phyloP scores from a whole-genome alignment of 2,797 vertebrate species.

The Leuciscus waleckii region DNA sequence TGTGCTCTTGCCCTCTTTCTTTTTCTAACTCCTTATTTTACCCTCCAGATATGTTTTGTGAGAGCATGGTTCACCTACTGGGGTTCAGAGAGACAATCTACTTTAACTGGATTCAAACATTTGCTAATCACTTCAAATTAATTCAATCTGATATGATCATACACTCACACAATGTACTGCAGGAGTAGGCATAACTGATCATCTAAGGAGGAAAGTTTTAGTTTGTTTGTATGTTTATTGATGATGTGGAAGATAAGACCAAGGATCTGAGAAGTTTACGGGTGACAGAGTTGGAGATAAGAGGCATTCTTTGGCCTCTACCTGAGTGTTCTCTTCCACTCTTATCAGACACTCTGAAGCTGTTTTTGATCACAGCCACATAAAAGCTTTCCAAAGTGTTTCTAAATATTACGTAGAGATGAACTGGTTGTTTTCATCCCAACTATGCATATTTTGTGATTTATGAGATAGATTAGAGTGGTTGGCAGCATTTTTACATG shows the following conservation, averaged over 20 bases:
- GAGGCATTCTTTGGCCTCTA: slow-evolving; percentile 59
- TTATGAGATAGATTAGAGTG: background rate
- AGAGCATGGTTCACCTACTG: background rate
- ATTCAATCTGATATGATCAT: background rate
- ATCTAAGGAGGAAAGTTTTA: slow-evolving; percentile 10
- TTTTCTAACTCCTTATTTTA: slow-evolving; percentile 26
- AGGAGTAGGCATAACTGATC: background rate
- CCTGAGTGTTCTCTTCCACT: slow-evolving; percentile 25
- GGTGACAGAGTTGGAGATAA: slow-evolving; percentile 63
- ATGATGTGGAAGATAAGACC: slow-evolving; percentile 39
- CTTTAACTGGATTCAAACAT: background rate
- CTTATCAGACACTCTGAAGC: slow-evolving; percentile 55
- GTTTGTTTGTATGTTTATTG: slow-evolving; percentile 54
- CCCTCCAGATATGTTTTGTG: background rate
- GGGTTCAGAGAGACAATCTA: background rate
- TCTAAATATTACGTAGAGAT: background rate
- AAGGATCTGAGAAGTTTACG: slow-evolving; percentile 47
- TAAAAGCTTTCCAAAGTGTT: slow-evolving; percentile 13
- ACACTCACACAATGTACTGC: background rate
- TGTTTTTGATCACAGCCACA: slow-evolving; percentile 48
- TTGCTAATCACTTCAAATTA: background rate
- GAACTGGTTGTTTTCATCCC: background rate
- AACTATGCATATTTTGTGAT: background rate
- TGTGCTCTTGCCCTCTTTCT: slow-evolving; percentile 20
- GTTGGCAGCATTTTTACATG: slow-evolving; percentile 13